These are phyloP conservation scores for Oxyteleia sp. DNA, from an alignment of 2,888 invertebrate genomes.

Conservation along the genomic window DNA sequence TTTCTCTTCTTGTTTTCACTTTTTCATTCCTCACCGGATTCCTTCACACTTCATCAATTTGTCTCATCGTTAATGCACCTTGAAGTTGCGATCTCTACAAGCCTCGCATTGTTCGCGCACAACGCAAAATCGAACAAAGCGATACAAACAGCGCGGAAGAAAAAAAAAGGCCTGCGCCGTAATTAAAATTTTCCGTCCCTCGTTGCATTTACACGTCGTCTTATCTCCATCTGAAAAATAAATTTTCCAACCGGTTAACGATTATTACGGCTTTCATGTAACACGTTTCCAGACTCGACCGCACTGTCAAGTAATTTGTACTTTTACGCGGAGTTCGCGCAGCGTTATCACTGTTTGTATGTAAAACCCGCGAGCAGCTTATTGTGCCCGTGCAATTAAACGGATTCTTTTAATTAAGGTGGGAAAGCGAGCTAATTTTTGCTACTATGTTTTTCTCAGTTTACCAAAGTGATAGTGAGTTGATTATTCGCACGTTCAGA, in stretches of 20 bases:
- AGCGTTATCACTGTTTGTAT: constrained; percentile 45
- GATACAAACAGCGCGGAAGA: not conserved
- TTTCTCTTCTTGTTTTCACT: constrained; percentile 54
- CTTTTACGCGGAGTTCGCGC: constrained; percentile 29
- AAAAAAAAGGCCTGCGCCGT: constrained; percentile 18
- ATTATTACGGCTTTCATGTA: constrained; percentile 38
- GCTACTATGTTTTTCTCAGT: too few species aligned
- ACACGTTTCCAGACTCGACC: constrained; percentile 12
- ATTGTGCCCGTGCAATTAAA: constrained; percentile 51
- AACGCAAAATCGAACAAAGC: constrained; percentile 14
- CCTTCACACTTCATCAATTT: constrained; percentile 78
- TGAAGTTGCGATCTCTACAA: constrained; percentile 62
- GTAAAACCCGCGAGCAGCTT: constrained; percentile 36
- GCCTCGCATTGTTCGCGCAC: constrained; percentile 45
- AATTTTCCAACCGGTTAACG: constrained; percentile 66
- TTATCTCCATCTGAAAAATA: constrained; percentile 46
- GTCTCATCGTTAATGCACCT: constrained; percentile 72
- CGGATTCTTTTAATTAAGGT: constrained; percentile 55
- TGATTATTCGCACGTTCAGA: too few species aligned
- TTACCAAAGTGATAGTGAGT: too few species aligned
- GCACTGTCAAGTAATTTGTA: constrained; percentile 61
- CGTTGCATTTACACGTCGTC: not conserved
- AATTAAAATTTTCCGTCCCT: constrained; percentile 3
- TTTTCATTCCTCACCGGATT: constrained; percentile 72
- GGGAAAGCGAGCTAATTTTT: constrained; percentile 58